Conservation (phyloP, 2,113 vertebrate species). For the Glaucomys volans region DNA sequence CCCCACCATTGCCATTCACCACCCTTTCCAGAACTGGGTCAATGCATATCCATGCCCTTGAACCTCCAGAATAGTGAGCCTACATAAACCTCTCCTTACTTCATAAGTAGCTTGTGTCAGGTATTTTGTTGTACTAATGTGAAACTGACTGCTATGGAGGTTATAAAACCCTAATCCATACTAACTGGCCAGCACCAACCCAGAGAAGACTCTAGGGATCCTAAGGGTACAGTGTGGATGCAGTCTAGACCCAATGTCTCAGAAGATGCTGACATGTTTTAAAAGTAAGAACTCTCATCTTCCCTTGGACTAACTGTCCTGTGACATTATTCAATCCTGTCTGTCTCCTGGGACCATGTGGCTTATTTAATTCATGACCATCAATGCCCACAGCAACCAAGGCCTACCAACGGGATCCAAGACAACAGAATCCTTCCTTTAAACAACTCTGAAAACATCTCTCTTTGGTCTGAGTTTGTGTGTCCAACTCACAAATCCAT, state of each 20-base stretch:
- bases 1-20: no score
- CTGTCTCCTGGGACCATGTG: background rate
- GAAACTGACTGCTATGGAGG: background rate
- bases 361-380: background rate
- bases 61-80: background rate
- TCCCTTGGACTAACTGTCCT: background rate
- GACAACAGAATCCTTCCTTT: slow-evolving; percentile 35
- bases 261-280: background rate
- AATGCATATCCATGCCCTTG: background rate
- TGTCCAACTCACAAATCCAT: background rate
- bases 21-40: background rate
- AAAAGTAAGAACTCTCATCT: background rate
- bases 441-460: slow-evolving; percentile 36
- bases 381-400: background rate
- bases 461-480: slow-evolving; percentile 34
- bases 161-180: background rate
- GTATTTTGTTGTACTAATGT: background rate
- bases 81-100: background rate
- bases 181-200: background rate
- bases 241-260: background rate
- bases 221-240: background rate
- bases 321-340: background rate
- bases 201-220: background rate
- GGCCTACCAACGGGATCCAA: background rate
- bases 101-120: background rate